These are phyloP conservation scores for Microctonus hyperodae DNA, from an alignment of 2,888 invertebrate species.

Conservation along the genomic window DNA sequence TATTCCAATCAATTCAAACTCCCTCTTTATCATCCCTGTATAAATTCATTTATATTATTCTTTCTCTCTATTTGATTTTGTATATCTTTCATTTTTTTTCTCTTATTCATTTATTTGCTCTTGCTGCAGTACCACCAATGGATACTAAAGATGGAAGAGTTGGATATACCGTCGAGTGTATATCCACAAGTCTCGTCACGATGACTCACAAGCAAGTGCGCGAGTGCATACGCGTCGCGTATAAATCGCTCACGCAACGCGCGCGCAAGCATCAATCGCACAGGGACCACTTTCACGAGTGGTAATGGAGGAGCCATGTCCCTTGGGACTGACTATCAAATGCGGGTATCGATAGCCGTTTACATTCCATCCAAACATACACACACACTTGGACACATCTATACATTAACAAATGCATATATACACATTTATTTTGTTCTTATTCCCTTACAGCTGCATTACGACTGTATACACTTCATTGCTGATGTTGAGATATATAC, in stretches of 20 bases:
- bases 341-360: slow-evolving; percentile 51
- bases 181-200: slow-evolving; percentile 47
- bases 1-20: too few relatives aligned
- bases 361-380: slow-evolving; percentile 18
- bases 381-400: background rate
- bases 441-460: background rate
- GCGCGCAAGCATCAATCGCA: slow-evolving; percentile 46
- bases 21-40: too few relatives aligned
- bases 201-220: slow-evolving; percentile 45
- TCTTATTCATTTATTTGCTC: background rate
- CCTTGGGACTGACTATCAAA: slow-evolving; percentile 46
- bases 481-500: background rate
- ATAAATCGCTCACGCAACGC: slow-evolving; percentile 49
- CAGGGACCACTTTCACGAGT: slow-evolving; percentile 47
- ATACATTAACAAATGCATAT: too few relatives aligned
- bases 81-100: background rate
- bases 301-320: slow-evolving; percentile 60
- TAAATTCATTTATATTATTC: too few relatives aligned
- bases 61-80: too few relatives aligned
- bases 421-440: background rate
- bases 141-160: slow-evolving; percentile 13
- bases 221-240: slow-evolving; percentile 46
- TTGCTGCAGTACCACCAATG: background rate
- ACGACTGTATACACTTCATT: background rate
- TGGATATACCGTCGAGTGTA: slow-evolving; percentile 15